phyloP scores from a whole-genome alignment of 2,888 invertebrate genomes.

The Physocephala rufipes region DNA sequence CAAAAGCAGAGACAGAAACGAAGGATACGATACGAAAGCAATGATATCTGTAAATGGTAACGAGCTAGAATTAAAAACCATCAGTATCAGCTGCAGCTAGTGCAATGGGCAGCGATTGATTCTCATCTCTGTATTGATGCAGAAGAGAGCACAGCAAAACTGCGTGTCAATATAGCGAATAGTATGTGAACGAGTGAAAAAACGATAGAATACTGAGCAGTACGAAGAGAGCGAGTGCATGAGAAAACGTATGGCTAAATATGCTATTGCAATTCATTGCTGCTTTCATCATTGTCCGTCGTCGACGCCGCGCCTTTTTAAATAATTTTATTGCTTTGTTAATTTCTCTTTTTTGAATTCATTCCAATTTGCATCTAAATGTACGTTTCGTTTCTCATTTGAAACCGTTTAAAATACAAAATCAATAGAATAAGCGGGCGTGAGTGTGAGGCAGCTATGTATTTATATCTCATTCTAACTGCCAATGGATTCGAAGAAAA shows the following conservation, averaged over 20 bases:
- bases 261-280: constrained; percentile 28
- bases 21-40: constrained; percentile 25
- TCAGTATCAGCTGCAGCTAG: neutral
- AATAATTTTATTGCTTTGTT: neutral
- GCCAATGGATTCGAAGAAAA: neutral
- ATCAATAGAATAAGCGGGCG: constrained; percentile 16
- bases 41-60: constrained; percentile 36
- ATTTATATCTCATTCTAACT: constrained; percentile 30
- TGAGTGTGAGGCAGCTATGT: constrained; percentile 27
- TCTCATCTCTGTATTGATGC: neutral
- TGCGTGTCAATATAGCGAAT: neutral
- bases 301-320: neutral
- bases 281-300: constrained; percentile 14
- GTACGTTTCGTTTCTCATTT: constrained; percentile 51
- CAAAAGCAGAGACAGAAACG: neutral
- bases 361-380: constrained; percentile 55
- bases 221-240: neutral
- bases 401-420: constrained; percentile 22
- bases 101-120: neutral
- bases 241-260: too few species aligned
- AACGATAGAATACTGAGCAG: neutral
- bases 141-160: neutral
- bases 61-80: neutral
- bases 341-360: constrained; percentile 37
- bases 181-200: constrained; percentile 4